Evolutionary conservation across 2,888 invertebrate genomes (phyloP).

Genomic region (Leptinotarsa haldemani): DNA sequence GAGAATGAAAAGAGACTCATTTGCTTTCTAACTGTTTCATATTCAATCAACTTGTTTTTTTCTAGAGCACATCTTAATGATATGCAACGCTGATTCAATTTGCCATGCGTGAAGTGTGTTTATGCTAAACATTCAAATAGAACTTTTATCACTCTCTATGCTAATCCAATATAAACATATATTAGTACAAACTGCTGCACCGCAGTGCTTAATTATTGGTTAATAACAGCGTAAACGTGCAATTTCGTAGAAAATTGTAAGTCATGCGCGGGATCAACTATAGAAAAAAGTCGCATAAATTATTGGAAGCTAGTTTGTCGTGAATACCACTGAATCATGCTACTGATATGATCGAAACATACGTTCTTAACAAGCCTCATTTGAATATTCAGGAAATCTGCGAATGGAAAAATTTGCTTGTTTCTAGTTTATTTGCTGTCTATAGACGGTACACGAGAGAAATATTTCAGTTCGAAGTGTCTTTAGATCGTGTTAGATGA

Average conservation of each 20-base stretch:
- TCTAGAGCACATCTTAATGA: constrained; percentile 17
- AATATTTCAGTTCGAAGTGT: constrained; percentile 1
- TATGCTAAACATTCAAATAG: constrained; percentile 28
- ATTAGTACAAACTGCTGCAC: constrained; percentile 23
- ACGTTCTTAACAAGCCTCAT: constrained; percentile 24
- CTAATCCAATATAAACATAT: constrained; percentile 24
- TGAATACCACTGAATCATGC: constrained; percentile 26
- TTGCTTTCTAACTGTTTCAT: constrained; percentile 10
- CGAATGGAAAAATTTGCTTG: not conserved
- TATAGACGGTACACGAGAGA: not conserved
- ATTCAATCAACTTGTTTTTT: constrained; percentile 4
- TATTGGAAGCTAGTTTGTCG: constrained; percentile 21
- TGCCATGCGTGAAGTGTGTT: constrained; percentile 27
- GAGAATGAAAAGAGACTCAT: not conserved
- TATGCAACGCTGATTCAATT: constrained; percentile 15
- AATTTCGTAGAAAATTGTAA: constrained; percentile 26
- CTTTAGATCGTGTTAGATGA: not conserved
- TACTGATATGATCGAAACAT: constrained; percentile 31
- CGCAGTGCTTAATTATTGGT: constrained; percentile 18
- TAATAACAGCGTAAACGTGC: constrained; percentile 25
- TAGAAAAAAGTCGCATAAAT: constrained; percentile 29
- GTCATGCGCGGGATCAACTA: constrained; percentile 16
- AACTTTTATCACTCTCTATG: constrained; percentile 20
- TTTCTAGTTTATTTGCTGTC: constrained; percentile 3
- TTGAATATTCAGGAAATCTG: constrained; percentile 20